phyloP scores from a whole-genome alignment of 35 echinoderm and acorn worm genomes.

The Heliocidaris tuberculata region DNA sequence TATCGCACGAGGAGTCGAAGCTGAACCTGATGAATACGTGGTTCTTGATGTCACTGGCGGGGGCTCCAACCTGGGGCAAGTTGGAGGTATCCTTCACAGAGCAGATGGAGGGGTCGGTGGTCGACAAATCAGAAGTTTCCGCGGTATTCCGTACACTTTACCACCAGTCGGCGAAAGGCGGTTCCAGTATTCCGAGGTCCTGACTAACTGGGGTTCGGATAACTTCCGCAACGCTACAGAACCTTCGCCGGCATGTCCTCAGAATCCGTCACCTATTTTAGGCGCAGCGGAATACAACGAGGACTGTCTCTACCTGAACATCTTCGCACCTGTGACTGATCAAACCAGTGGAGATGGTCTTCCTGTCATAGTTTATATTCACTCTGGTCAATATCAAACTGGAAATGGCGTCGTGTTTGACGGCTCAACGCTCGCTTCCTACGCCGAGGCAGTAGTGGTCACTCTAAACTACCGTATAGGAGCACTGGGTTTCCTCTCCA shows the following conservation, averaged over 20 bases:
- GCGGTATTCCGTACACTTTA: slow-evolving; percentile 58
- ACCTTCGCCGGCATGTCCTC: slow-evolving; percentile 46
- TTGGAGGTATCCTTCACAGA: not conserved
- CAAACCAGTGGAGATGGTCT: not conserved
- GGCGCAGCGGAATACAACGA: slow-evolving; percentile 6
- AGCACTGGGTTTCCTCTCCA: slow-evolving; percentile 47
- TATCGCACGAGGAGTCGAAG: not conserved
- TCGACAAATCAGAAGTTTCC: slow-evolving; percentile 26
- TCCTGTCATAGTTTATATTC: slow-evolving; percentile 65
- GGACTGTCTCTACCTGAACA: slow-evolving; percentile 64
- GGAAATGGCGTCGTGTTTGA: slow-evolving; percentile 30
- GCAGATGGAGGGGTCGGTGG: slow-evolving; percentile 31
- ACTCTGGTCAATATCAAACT: slow-evolving; percentile 20
- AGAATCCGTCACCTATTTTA: slow-evolving; percentile 21
- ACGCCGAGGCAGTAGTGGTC: slow-evolving; percentile 43
- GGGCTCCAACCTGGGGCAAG: not conserved
- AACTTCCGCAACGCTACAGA: slow-evolving; percentile 43
- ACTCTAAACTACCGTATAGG: slow-evolving; percentile 62
- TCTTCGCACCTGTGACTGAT: slow-evolving; percentile 44
- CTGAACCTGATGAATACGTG: not conserved
- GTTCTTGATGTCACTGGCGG: not conserved
- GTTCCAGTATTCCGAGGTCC: slow-evolving; percentile 43
- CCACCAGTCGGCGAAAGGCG: slow-evolving; percentile 58
- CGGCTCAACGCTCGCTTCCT: slow-evolving; percentile 45
- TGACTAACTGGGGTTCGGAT: slow-evolving; percentile 29